Conservation (phyloP, 2,797 vertebrate genomes). For the Bovichtus variegatus region DNA sequence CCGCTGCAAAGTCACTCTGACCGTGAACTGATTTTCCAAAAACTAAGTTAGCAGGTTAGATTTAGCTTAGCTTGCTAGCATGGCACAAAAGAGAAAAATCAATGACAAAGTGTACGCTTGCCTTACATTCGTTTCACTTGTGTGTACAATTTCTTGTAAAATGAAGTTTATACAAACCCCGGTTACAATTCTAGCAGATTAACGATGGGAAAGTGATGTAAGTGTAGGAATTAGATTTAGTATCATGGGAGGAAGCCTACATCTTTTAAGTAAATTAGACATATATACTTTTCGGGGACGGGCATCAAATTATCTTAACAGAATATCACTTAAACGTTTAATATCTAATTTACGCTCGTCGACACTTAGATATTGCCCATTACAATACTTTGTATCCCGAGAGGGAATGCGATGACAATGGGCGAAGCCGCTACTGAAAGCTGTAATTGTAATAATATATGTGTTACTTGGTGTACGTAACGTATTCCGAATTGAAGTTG, state of each 20-base stretch:
- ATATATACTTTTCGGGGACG: no score
- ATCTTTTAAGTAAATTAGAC: not conserved
- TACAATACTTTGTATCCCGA: no score
- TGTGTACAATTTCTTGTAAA: not conserved
- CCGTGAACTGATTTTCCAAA: not conserved
- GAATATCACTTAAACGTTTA: not conserved
- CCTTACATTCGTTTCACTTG: no score
- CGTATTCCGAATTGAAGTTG: not conserved
- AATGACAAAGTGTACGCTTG: rapidly evolving
- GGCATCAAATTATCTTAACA: not conserved
- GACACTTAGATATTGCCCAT: no score
- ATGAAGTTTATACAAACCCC: not conserved
- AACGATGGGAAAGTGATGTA: not conserved
- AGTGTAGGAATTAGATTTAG: no score
- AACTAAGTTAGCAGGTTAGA: not conserved
- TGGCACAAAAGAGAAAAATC: not conserved
- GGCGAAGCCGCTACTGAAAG: not conserved
- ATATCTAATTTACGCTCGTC: not conserved
- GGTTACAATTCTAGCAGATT: rapidly evolving
- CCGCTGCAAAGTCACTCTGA: not conserved
- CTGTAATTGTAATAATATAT: no score
- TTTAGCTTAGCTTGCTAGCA: constrained; percentile 28
- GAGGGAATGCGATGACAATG: not conserved
- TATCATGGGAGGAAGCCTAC: not conserved
- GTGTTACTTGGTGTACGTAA: rapidly evolving